phyloP scores from a whole-genome alignment of 2,113 vertebrate genomes.

The Bos javanicus region DNA sequence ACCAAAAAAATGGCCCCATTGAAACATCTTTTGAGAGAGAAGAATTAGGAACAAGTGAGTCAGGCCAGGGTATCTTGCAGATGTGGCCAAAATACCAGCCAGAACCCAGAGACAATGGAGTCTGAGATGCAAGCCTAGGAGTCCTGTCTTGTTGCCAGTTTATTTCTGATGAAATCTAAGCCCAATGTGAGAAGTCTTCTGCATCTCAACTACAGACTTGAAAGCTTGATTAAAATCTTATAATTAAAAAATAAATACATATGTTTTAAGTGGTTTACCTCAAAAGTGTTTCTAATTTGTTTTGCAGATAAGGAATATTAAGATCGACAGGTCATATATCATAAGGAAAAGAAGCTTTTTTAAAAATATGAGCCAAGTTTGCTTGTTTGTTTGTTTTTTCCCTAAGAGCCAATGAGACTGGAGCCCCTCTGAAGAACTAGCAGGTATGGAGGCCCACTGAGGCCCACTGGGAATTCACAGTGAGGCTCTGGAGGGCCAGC shows the following conservation, averaged over 20 bases:
- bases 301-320: neutral
- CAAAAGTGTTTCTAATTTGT: neutral
- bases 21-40: neutral
- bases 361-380: neutral
- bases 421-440: neutral
- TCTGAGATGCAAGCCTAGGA: rapidly evolving
- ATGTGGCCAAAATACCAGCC: neutral
- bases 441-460: rapidly evolving
- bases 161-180: neutral
- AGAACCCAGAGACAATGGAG: rapidly evolving
- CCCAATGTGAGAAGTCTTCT: rapidly evolving
- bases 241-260: neutral
- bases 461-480: rapidly evolving
- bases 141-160: rapidly evolving
- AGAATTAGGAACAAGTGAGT: neutral
- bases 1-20: neutral
- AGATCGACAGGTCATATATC: neutral
- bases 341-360: neutral
- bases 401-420: rapidly evolving
- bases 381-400: neutral
- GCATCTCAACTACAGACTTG: rapidly evolving
- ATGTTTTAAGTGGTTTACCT: neutral
- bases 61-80: neutral
- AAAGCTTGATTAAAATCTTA: neutral
- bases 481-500: rapidly evolving